Conservation (phyloP, 2,797 vertebrate genomes). For the Gadopsis marmoratus region DNA sequence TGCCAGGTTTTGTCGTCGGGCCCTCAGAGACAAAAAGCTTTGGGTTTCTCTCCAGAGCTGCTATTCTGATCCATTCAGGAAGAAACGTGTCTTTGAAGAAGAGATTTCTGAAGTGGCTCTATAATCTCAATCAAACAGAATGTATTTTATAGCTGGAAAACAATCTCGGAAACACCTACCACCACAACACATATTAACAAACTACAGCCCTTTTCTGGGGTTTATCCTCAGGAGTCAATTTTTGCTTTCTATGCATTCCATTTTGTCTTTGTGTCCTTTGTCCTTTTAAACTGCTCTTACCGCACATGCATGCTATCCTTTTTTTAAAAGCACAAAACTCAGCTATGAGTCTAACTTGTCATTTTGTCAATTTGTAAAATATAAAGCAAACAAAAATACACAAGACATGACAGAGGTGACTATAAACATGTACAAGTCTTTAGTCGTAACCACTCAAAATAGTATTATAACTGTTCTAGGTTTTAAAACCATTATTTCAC, state of each 20-base stretch:
- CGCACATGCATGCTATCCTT: neutral
- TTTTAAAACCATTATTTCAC: neutral
- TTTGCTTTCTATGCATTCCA: accelerated
- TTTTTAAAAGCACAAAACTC: neutral
- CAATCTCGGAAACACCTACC: neutral
- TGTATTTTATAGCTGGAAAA: neutral
- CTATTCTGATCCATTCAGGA: slow-evolving; percentile 38
- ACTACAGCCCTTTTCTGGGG: neutral
- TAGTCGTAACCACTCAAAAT: neutral
- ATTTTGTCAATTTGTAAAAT: neutral
- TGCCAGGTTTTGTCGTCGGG: slow-evolving; percentile 43
- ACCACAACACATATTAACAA: neutral
- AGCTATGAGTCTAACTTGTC: neutral
- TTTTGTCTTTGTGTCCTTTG: neutral
- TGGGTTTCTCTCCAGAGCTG: slow-evolving; percentile 1
- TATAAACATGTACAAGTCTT: neutral
- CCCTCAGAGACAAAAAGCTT: slow-evolving; percentile 42
- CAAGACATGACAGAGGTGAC: neutral
- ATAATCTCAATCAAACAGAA: slow-evolving; percentile 25
- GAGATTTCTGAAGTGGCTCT: slow-evolving; percentile 10
- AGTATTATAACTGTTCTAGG: neutral
- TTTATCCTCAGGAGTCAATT: neutral
- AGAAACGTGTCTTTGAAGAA: slow-evolving; percentile 38
- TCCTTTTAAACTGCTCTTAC: too few species aligned
- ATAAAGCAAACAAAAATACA: neutral